Conservation (phyloP, 2,888 invertebrate genomes). For the Micoletzkya japonica region DNA sequence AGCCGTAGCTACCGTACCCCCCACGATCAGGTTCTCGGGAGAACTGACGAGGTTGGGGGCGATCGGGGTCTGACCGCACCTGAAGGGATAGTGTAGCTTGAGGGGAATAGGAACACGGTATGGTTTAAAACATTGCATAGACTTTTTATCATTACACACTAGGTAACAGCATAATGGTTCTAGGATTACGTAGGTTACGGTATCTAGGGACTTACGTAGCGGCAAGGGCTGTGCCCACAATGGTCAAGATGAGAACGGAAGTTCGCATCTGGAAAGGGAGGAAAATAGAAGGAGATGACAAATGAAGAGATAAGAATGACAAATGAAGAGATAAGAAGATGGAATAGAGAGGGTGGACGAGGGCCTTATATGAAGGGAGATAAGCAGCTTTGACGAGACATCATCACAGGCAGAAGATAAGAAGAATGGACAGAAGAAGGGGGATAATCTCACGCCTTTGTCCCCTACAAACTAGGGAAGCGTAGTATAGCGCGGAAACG, state of each 20-base stretch:
- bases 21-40: constrained; percentile 15
- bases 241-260: constrained; percentile 4
- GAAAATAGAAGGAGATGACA: too few relatives aligned
- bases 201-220: constrained; percentile 1
- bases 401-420: too few relatives aligned
- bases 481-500: not conserved
- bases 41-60: constrained; percentile 1
- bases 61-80: constrained; percentile 28
- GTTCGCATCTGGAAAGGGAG: constrained; percentile 21
- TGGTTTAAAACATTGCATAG: not conserved
- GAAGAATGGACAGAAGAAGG: too few relatives aligned
- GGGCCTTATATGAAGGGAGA: too few relatives aligned
- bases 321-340: too few relatives aligned
- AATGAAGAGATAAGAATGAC: too few relatives aligned
- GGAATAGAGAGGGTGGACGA: too few relatives aligned
- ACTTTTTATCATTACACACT: not conserved
- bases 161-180: not conserved
- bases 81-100: not conserved
- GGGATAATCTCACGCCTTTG: too few relatives aligned
- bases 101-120: not conserved
- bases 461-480: not conserved
- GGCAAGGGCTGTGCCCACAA: constrained; percentile 15
- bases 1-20: constrained; percentile 20
- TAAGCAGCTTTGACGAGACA: too few relatives aligned
- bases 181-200: not conserved